Evolutionary conservation across 2,888 invertebrate species (phyloP).

Genomic region (Caprella mutica): DNA sequence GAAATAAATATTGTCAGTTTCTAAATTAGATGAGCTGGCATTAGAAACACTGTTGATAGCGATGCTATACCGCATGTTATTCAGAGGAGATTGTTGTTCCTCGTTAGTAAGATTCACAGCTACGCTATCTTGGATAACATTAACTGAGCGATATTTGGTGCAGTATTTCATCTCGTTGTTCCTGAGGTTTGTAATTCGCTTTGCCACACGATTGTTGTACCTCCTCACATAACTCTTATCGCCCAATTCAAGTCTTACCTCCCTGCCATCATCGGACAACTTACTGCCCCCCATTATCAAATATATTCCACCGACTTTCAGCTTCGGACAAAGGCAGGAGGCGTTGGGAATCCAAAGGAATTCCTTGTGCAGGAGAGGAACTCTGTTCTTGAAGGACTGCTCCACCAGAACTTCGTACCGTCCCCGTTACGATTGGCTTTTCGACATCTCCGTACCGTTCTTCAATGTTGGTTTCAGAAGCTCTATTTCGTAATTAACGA

Average conservation of each 20-base stretch:
- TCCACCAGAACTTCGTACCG: conserved; percentile 36
- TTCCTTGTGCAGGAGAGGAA: conserved; percentile 36
- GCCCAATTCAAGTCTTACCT: conserved; percentile 35
- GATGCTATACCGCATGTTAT: too few relatives aligned
- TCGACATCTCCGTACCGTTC: neutral
- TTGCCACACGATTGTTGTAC: conserved; percentile 33
- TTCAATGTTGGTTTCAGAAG: conserved; percentile 3
- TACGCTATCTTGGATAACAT: too few relatives aligned
- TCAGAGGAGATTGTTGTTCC: too few relatives aligned
- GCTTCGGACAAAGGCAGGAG: conserved; percentile 35
- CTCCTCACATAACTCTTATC: conserved; percentile 35
- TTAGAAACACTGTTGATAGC: too few relatives aligned
- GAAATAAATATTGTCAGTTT: too few relatives aligned
- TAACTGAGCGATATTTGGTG: too few relatives aligned
- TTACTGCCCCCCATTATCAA: conserved; percentile 36
- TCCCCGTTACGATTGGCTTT: conserved; percentile 34
- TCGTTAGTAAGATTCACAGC: too few relatives aligned
- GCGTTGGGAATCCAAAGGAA: conserved; percentile 36
- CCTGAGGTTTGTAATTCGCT: conserved; percentile 35
- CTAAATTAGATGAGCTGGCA: too few relatives aligned
- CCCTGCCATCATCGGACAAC: conserved; percentile 33
- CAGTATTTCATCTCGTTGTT: conserved; percentile 36
- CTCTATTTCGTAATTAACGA: conserved; percentile 33
- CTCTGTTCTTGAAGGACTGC: conserved; percentile 37
- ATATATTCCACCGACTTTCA: conserved; percentile 35